Conservation (phyloP, 2,888 invertebrate species). For the Ceriagrion tenellum region DNA sequence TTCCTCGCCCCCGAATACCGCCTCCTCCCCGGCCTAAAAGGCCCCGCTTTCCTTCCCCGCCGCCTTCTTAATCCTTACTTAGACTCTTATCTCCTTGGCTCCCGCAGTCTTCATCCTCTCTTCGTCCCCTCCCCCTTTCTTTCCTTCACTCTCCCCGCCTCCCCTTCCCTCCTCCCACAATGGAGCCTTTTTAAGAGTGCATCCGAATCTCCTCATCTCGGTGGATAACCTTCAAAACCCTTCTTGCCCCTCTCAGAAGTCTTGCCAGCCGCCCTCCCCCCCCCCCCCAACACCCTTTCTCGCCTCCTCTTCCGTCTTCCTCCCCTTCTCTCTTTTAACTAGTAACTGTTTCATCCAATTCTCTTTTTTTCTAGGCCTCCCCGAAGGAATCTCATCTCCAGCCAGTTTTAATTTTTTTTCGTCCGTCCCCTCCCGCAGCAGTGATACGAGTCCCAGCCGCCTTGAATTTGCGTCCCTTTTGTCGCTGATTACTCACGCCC, state of each 20-base stretch:
- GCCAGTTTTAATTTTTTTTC: conserved; percentile 34
- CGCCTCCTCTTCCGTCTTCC: neutral
- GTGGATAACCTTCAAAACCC: conserved; percentile 44
- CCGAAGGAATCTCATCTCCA: neutral
- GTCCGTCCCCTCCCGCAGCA: neutral
- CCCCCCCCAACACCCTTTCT: too few species aligned
- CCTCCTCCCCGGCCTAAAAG: neutral
- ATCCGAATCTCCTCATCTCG: conserved; percentile 61
- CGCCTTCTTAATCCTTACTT: conserved; percentile 55
- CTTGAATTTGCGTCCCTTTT: conserved; percentile 19
- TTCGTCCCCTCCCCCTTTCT: neutral
- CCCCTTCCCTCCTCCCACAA: neutral
- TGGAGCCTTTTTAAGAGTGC: conserved; percentile 24
- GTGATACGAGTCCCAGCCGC: conserved; percentile 1
- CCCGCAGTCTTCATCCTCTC: neutral
- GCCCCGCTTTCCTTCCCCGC: neutral
- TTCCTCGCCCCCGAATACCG: neutral
- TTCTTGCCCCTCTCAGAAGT: neutral
- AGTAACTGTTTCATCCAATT: neutral
- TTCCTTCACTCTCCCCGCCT: neutral
- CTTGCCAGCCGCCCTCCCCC: neutral
- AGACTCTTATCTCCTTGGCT: conserved; percentile 21
- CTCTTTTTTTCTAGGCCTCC: neutral
- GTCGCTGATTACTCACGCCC: conserved; percentile 24
- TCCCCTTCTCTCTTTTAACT: neutral